phyloP scores from a whole-genome alignment of 2,113 vertebrate genomes.

The Hemicordylus capensis region DNA sequence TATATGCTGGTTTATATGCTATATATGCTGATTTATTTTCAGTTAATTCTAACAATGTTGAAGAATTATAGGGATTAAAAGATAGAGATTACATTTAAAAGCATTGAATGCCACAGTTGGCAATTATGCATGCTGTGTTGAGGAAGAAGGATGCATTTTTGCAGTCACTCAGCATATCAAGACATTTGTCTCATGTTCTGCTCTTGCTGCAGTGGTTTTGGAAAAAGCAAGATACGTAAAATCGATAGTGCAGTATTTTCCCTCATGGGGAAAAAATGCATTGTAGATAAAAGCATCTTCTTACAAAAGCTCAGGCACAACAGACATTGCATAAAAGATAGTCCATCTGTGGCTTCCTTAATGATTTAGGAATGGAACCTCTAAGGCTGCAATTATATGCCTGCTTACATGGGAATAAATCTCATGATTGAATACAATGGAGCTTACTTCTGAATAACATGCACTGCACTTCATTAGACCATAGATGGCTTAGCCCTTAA shows the following conservation, averaged over 20 bases:
- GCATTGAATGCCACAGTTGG: background rate
- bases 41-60: background rate
- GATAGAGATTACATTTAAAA: background rate
- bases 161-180: too few relatives aligned
- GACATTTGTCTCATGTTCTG: background rate
- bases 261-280: background rate
- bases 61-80: background rate
- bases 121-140: background rate
- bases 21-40: too few relatives aligned
- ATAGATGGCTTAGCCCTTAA: background rate
- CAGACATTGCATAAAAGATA: background rate
- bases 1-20: background rate
- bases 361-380: background rate
- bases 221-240: background rate
- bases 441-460: too few relatives aligned
- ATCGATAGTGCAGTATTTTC: background rate
- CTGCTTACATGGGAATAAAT: too few relatives aligned
- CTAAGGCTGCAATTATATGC: too few relatives aligned
- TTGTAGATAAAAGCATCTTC: background rate
- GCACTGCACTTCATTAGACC: background rate
- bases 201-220: background rate
- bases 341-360: background rate
- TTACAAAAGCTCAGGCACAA: background rate
- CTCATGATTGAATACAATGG: too few relatives aligned
- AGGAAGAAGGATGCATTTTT: too few relatives aligned